A percentile compares a stretch with the other conserved stretches of the same genome.
These are phyloP conservation scores for Poeciliopsis retropinna DNA, from an alignment of 2,113 vertebrate genomes.

Conservation along the genomic window DNA sequence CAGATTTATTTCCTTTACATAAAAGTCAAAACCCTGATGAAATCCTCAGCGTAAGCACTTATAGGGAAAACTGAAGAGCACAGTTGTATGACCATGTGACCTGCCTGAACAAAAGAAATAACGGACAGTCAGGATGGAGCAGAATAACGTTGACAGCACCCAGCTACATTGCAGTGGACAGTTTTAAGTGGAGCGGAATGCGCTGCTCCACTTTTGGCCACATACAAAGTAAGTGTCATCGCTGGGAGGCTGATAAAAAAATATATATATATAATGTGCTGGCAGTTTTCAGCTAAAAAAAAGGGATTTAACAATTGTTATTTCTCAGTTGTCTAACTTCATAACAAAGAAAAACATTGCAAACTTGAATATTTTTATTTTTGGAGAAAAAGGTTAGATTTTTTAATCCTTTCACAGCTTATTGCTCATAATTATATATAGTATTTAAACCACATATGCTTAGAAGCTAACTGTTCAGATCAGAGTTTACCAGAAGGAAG, in stretches of 20 bases:
- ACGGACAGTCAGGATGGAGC: conserved; percentile 32
- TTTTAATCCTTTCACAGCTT: neutral
- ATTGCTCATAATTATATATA: neutral
- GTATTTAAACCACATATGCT: neutral
- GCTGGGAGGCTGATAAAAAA: conserved; percentile 42
- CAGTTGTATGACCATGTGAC: conserved; percentile 16
- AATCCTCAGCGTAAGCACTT: neutral
- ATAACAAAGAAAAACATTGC: neutral
- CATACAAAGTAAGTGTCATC: conserved; percentile 32
- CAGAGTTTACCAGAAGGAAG: conserved; percentile 30
- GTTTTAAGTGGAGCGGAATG: conserved; percentile 75
- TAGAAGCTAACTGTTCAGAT: conserved; percentile 1
- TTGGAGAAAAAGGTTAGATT: neutral
- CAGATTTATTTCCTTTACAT: no score
- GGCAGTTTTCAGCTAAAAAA: neutral
- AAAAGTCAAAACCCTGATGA: neutral
- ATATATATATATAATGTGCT: conserved; percentile 17
- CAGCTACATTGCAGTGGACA: conserved; percentile 59
- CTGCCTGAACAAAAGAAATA: conserved; percentile 30
- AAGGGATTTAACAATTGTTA: conserved; percentile 4
- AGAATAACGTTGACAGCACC: conserved; percentile 40
- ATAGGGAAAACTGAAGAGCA: conserved; percentile 17
- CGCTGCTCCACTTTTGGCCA: conserved; percentile 61
- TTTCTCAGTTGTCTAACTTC: conserved; percentile 1
- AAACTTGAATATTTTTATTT: neutral